These are phyloP conservation scores for Atta texana DNA, from an alignment of 1,140 invertebrate species.

Conservation along the genomic window DNA sequence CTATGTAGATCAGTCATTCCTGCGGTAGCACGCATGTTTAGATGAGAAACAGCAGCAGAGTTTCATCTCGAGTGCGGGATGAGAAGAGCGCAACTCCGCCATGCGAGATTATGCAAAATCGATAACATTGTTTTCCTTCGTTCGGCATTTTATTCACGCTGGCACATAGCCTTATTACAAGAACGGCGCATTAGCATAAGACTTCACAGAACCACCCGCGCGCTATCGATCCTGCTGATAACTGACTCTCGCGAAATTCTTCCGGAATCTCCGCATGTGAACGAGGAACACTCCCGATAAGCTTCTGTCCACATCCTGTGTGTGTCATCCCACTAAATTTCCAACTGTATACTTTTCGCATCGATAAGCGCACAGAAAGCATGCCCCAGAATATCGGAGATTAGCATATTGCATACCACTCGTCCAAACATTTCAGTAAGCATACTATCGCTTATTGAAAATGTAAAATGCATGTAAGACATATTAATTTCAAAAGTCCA, in stretches of 20 bases:
- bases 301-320: constrained; percentile 24
- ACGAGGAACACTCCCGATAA: constrained; percentile 49
- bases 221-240: constrained; percentile 60
- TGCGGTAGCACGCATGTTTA: constrained; percentile 6
- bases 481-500: not conserved
- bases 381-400: not conserved
- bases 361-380: not conserved
- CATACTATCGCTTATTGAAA: not conserved
- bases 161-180: constrained; percentile 69
- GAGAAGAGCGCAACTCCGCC: constrained; percentile 18
- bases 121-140: constrained; percentile 81
- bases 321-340: not conserved
- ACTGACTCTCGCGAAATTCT: constrained; percentile 55
- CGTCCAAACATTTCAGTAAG: not conserved
- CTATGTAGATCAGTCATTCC: not conserved
- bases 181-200: constrained; percentile 65
- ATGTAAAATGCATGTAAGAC: not conserved
- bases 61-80: not conserved
- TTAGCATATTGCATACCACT: not conserved
- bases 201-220: constrained; percentile 41
- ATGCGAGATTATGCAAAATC: constrained; percentile 63
- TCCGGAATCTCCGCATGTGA: constrained; percentile 1
- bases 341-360: not conserved
- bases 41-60: constrained; percentile 70
- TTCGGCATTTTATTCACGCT: constrained; percentile 74